phyloP scores from a whole-genome alignment of 2,888 invertebrate genomes.

The Drosophila quinaria region DNA sequence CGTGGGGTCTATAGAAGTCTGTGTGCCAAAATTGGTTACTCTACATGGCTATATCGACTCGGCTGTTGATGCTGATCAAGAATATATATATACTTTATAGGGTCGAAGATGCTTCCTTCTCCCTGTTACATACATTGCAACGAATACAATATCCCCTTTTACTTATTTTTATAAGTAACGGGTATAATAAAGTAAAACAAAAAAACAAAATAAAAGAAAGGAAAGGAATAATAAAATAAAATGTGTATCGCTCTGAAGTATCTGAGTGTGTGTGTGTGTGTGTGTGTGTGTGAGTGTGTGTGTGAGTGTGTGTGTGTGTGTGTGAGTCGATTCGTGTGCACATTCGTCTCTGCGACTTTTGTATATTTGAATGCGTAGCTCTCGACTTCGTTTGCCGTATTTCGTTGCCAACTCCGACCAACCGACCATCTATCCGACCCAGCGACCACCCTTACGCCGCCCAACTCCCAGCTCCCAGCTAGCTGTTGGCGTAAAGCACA shows the following conservation, averaged over 20 bases:
- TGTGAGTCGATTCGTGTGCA: constrained; percentile 52
- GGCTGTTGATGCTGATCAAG: too few species aligned
- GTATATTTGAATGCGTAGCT: constrained; percentile 64
- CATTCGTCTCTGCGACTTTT: constrained; percentile 62
- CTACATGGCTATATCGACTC: too few species aligned
- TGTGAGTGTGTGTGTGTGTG: constrained; percentile 16
- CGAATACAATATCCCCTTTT: too few species aligned
- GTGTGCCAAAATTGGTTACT: too few species aligned
- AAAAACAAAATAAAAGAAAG: constrained; percentile 55
- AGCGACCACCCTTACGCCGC: constrained; percentile 1
- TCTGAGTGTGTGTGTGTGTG: constrained; percentile 22
- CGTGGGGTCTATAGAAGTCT: too few species aligned
- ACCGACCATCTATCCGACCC: background rate
- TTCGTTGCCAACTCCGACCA: constrained; percentile 15
- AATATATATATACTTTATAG: too few species aligned
- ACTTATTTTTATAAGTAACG: too few species aligned
- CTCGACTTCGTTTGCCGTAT: constrained; percentile 46
- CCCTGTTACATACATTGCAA: too few species aligned
- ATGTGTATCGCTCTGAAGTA: constrained; percentile 63
- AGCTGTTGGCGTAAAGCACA: constrained; percentile 33
- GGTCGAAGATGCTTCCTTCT: too few species aligned
- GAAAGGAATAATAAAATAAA: constrained; percentile 76
- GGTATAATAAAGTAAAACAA: constrained; percentile 41
- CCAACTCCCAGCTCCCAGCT: constrained; percentile 4
- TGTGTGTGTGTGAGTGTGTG: constrained; percentile 23